phyloP scores from a whole-genome alignment of 2,797 vertebrate species.

The Xiphorhynchus erythropygius region DNA sequence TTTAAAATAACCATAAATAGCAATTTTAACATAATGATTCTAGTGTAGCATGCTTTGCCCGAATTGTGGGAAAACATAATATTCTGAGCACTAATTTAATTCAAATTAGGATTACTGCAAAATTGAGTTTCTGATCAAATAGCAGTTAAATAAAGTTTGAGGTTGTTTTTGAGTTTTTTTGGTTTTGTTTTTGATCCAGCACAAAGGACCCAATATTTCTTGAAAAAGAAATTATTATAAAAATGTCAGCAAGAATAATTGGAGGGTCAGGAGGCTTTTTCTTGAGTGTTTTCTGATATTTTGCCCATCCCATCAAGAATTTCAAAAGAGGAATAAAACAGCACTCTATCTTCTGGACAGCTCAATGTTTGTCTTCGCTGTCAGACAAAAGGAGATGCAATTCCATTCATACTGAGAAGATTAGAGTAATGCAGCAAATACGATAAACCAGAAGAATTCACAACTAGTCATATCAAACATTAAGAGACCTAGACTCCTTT shows the following conservation, averaged over 20 bases:
- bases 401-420: conserved; percentile 52
- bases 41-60: background rate
- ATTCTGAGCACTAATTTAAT: background rate
- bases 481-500: background rate
- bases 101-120: background rate
- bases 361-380: conserved; percentile 69
- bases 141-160: background rate
- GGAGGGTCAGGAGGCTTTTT: conserved; percentile 21
- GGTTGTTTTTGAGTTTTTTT: background rate
- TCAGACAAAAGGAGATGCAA: conserved; percentile 51
- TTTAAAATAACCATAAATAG: conserved; percentile 9
- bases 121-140: background rate
- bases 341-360: conserved; percentile 64
- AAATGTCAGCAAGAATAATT: conserved; percentile 57
- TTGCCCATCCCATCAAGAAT: conserved; percentile 55
- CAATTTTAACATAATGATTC: background rate
- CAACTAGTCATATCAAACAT: background rate
- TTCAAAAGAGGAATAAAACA: conserved; percentile 62
- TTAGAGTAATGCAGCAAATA: conserved; percentile 58
- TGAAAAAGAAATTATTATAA: conserved; percentile 14
- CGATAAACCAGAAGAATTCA: conserved; percentile 27
- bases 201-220: background rate
- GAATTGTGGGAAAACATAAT: background rate
- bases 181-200: background rate
- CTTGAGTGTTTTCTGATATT: conserved; percentile 55